These are phyloP conservation scores for Natrix natrix DNA, from an alignment of 2,797 vertebrate genomes.

Conservation along the genomic window DNA sequence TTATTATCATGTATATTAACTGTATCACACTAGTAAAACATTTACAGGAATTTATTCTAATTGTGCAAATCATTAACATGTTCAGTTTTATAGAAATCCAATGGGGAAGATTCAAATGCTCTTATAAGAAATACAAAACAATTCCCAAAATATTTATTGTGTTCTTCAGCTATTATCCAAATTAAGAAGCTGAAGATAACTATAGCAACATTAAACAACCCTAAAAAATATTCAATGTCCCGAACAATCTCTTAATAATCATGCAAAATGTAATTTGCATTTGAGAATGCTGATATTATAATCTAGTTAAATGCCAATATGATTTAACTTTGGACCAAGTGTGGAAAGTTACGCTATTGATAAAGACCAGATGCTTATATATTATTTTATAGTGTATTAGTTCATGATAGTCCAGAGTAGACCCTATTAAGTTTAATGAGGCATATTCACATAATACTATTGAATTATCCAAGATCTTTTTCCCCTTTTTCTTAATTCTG, in stretches of 20 bases:
- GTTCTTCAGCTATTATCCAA: background rate
- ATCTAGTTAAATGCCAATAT: background rate
- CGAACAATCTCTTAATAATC: background rate
- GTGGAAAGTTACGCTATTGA: background rate
- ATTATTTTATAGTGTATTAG: background rate
- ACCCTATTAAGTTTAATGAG: background rate
- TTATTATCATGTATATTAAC: background rate
- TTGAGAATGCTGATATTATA: background rate
- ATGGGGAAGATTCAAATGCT: background rate
- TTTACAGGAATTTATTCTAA: background rate
- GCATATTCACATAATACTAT: background rate
- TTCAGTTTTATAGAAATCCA: background rate
- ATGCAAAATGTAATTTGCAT: background rate
- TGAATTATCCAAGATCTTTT: background rate
- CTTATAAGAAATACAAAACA: background rate
- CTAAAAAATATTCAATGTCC: background rate
- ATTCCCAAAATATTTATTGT: background rate
- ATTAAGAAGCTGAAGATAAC: background rate
- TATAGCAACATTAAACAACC: background rate
- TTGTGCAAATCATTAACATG: background rate
- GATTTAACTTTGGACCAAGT: background rate
- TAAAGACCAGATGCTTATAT: background rate
- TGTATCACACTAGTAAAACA: background rate
- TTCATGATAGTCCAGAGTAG: background rate
- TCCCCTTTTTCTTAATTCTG: conserved; percentile 49